These are phyloP conservation scores for Microplitis demolitor DNA, from an alignment of 1,140 invertebrate genomes.

Conservation along the genomic window DNA sequence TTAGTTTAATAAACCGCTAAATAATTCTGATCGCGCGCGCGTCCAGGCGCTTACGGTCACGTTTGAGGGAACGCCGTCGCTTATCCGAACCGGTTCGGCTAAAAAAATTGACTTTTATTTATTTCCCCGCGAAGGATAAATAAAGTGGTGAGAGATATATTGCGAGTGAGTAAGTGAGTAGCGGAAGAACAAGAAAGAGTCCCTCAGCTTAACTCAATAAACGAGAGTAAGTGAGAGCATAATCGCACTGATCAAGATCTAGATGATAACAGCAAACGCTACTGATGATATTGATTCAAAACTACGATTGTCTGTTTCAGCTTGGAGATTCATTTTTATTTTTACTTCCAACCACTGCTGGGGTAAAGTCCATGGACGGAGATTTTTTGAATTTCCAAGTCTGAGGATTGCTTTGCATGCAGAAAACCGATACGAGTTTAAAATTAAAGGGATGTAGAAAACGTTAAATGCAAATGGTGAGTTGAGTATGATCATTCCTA, in stretches of 20 bases:
- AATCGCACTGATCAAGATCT: neutral
- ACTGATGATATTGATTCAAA: neutral
- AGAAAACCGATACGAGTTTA: neutral
- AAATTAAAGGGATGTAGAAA: neutral
- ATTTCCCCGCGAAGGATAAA: too few species aligned
- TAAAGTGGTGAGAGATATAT: too few species aligned
- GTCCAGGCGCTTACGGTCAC: constrained; percentile 28
- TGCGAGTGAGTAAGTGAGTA: neutral
- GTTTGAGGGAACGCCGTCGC: constrained; percentile 35
- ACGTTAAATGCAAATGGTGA: too few species aligned
- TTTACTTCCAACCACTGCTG: neutral
- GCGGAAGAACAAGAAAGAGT: neutral
- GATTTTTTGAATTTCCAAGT: neutral
- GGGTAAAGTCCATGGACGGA: neutral
- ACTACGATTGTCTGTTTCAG: constrained; percentile 14
- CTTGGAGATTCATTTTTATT: constrained; percentile 1
- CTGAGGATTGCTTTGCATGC: neutral
- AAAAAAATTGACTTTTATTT: too few species aligned
- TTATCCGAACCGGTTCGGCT: constrained; percentile 35
- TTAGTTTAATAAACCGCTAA: constrained; percentile 40
- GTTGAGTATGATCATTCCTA: too few species aligned
- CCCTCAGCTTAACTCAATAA: too few species aligned
- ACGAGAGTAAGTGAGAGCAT: too few species aligned
- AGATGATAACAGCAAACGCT: neutral
- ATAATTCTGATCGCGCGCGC: constrained; percentile 38